Evolutionary conservation across 2,797 vertebrate genomes (phyloP).

Genomic region (Ispidina lecontei): DNA sequence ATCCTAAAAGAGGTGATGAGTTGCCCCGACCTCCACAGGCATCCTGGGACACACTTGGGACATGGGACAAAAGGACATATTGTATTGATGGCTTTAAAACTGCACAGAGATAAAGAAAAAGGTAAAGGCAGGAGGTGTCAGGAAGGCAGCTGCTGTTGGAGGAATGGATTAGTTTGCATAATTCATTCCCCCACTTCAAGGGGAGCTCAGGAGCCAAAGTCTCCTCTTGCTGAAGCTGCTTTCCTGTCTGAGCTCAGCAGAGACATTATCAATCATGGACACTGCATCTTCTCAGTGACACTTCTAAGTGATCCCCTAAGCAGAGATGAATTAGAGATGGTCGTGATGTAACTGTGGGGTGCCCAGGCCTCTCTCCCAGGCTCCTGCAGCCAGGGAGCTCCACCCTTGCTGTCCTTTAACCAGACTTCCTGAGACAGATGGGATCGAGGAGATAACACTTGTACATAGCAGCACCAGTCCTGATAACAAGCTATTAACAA

Average conservation of each 20-base stretch:
- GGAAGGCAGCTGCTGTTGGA: not conserved
- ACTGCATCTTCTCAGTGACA: slow-evolving; percentile 38
- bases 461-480: not conserved
- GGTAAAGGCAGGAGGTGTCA: not conserved
- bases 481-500: slow-evolving; percentile 47
- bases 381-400: not conserved
- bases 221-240: slow-evolving; percentile 31
- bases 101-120: not conserved
- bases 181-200: slow-evolving; percentile 52
- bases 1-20: not conserved
- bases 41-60: not conserved
- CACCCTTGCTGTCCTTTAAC: not conserved
- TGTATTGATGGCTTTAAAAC: not conserved
- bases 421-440: slow-evolving; percentile 27
- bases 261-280: not conserved
- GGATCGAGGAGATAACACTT: not conserved
- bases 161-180: slow-evolving; percentile 48
- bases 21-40: not conserved
- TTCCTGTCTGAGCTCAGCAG: not conserved
- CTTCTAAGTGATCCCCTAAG: not conserved
- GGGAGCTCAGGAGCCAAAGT: slow-evolving; percentile 49
- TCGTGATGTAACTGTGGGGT: not conserved
- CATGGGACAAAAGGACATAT: not conserved
- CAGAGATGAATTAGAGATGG: not conserved
- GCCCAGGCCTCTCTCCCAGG: not conserved